These are phyloP conservation scores for Halocaridina rubra DNA, from an alignment of 2,888 invertebrate species.

Conservation along the genomic window DNA sequence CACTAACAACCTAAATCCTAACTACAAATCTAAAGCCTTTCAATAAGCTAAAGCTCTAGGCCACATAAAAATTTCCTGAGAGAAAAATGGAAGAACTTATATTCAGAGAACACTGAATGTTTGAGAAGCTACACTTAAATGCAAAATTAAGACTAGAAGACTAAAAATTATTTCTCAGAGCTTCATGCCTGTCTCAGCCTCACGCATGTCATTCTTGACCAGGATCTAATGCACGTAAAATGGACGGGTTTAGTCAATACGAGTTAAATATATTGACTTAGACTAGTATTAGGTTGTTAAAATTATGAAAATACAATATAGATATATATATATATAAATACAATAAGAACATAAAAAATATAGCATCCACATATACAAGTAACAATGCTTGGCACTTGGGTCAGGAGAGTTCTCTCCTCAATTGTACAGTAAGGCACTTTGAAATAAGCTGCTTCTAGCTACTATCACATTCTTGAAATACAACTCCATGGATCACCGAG, in stretches of 20 bases:
- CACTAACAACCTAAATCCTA: too few species aligned
- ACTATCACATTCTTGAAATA: constrained; percentile 26
- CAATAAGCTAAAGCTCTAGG: too few species aligned
- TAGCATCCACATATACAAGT: constrained; percentile 35
- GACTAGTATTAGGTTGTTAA: constrained; percentile 42
- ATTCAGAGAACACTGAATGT: background rate
- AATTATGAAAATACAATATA: constrained; percentile 22
- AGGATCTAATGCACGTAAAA: constrained; percentile 6
- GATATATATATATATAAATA: background rate
- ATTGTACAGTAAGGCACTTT: constrained; percentile 39
- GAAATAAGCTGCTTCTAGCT: constrained; percentile 25
- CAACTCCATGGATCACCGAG: background rate
- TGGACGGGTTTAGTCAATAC: constrained; percentile 37
- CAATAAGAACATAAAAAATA: constrained; percentile 29
- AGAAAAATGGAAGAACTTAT: background rate
- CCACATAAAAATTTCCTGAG: too few species aligned
- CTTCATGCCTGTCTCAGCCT: constrained; percentile 1
- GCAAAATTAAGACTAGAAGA: background rate
- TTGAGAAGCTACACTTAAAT: too few species aligned
- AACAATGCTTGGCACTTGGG: constrained; percentile 44
- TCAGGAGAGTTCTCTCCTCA: constrained; percentile 11
- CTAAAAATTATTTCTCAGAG: background rate
- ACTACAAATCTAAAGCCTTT: too few species aligned
- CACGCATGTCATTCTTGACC: constrained; percentile 2
- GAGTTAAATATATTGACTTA: constrained; percentile 38